Evolutionary conservation across 2,888 invertebrate species (phyloP).

Genomic region (Atrina japonica): DNA sequence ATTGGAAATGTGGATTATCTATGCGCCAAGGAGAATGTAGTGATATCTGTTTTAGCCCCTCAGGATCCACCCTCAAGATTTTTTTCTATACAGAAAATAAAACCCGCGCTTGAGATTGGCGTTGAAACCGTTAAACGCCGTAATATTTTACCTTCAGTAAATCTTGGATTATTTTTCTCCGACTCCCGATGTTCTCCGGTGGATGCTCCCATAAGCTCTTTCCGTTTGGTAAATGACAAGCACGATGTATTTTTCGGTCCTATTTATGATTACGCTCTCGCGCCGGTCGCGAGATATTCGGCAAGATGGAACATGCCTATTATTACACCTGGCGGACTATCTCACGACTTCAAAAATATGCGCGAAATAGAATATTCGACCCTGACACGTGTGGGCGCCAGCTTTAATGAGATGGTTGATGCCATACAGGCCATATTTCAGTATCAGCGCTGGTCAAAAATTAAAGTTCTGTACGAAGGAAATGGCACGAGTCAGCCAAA

Average conservation of each 20-base stretch:
- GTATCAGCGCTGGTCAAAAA: constrained; percentile 29
- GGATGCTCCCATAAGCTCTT: constrained; percentile 71
- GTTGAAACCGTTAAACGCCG: constrained; percentile 50
- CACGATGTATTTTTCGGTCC: constrained; percentile 75
- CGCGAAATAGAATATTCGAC: constrained; percentile 48
- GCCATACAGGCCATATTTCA: constrained; percentile 29
- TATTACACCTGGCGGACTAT: constrained; percentile 84
- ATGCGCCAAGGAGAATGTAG: too few relatives aligned
- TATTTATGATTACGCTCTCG: constrained; percentile 85
- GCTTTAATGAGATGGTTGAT: constrained; percentile 50
- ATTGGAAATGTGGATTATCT: too few relatives aligned
- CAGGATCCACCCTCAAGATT: constrained; percentile 13
- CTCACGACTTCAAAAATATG: constrained; percentile 68
- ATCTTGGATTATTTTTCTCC: constrained; percentile 53
- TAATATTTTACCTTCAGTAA: constrained; percentile 41
- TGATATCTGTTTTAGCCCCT: constrained; percentile 28
- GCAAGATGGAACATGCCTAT: constrained; percentile 96
- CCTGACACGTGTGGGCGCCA: constrained; percentile 65
- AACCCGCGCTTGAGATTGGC: constrained; percentile 64
- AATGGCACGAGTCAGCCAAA: constrained; percentile 14
- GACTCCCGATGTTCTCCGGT: constrained; percentile 71
- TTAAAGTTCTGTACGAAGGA: constrained; percentile 27
- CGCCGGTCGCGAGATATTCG: constrained; percentile 93
- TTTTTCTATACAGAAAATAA: constrained; percentile 63
- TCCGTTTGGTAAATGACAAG: constrained; percentile 62